These are phyloP conservation scores for Myrmophylax atrothorax DNA, from an alignment of 2,113 vertebrate species.

Conservation along the genomic window DNA sequence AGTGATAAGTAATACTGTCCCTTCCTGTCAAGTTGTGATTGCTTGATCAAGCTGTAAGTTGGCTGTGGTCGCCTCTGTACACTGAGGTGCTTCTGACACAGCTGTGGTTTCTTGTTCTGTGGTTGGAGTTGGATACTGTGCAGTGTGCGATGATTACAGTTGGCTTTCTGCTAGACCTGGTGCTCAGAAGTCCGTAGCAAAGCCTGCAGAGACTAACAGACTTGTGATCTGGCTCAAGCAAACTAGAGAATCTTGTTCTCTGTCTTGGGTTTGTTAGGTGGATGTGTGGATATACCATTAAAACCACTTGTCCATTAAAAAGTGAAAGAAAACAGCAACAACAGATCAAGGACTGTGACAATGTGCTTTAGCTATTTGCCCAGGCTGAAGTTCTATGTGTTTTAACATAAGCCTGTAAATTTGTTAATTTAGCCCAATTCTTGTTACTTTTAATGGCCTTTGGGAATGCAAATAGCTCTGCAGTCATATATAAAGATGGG, in stretches of 20 bases:
- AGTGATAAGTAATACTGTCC: neutral
- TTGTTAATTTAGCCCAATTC: neutral
- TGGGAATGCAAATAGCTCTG: constrained; percentile 12
- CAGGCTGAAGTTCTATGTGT: neutral
- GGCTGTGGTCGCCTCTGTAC: neutral
- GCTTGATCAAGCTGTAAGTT: neutral
- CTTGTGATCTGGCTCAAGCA: neutral
- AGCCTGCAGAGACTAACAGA: neutral
- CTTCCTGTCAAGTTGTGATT: neutral
- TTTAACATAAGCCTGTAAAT: neutral
- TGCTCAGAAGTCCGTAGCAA: neutral
- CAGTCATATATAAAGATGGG: constrained; percentile 4
- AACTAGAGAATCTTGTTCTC: neutral
- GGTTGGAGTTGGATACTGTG: neutral
- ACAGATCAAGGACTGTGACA: neutral
- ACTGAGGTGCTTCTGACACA: neutral
- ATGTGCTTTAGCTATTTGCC: neutral
- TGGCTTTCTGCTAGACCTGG: neutral
- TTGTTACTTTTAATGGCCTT: neutral
- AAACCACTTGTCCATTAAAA: neutral
- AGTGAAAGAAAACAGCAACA: neutral
- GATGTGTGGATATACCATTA: neutral
- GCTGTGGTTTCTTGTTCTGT: neutral
- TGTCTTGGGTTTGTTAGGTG: neutral
- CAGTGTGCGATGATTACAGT: neutral